Conservation (phyloP, 1,140 invertebrate genomes). For the Sesamia nonagrioides region DNA sequence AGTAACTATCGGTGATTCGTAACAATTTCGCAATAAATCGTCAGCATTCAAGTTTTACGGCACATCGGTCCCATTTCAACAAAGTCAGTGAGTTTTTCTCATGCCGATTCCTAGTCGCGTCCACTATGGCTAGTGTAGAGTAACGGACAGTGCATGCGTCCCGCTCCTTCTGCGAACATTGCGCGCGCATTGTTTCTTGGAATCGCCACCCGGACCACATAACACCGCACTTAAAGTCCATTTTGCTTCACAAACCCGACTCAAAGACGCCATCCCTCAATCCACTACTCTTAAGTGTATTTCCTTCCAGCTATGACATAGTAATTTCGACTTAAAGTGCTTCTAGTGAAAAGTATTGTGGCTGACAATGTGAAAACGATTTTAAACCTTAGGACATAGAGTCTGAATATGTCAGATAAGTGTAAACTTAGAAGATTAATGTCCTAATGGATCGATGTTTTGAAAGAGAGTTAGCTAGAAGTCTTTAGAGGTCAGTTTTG, state of each 20-base stretch:
- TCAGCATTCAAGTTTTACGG: slow-evolving; percentile 62
- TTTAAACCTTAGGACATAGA: slow-evolving; percentile 68
- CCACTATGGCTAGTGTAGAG: slow-evolving; percentile 70
- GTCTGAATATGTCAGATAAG: slow-evolving; percentile 63
- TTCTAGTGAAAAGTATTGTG: slow-evolving; percentile 42
- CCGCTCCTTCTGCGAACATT: slow-evolving; percentile 79
- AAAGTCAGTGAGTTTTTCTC: slow-evolving; percentile 81
- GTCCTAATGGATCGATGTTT: slow-evolving; percentile 65
- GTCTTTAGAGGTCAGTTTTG: slow-evolving; percentile 72
- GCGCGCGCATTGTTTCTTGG: slow-evolving; percentile 81
- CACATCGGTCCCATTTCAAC: slow-evolving; percentile 75
- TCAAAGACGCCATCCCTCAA: slow-evolving; percentile 75
- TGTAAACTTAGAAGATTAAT: slow-evolving; percentile 66
- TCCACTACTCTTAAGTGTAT: slow-evolving; percentile 69
- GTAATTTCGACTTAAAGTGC: slow-evolving; percentile 71
- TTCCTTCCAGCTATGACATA: slow-evolving; percentile 68
- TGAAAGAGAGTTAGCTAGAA: slow-evolving; percentile 63
- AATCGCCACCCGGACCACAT: slow-evolving; percentile 77
- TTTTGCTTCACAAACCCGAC: slow-evolving; percentile 68
- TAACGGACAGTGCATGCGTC: slow-evolving; percentile 73
- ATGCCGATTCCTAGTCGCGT: slow-evolving; percentile 75
- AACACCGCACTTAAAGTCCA: slow-evolving; percentile 70
- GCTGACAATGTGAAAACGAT: slow-evolving; percentile 71
- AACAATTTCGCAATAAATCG: slow-evolving; percentile 77
- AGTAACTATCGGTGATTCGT: slow-evolving; percentile 69